Percentiles rank a stretch among this genome's conserved stretches.
phyloP scores from a whole-genome alignment of 2,113 vertebrate genomes.

The Mormyrus lacerda region DNA sequence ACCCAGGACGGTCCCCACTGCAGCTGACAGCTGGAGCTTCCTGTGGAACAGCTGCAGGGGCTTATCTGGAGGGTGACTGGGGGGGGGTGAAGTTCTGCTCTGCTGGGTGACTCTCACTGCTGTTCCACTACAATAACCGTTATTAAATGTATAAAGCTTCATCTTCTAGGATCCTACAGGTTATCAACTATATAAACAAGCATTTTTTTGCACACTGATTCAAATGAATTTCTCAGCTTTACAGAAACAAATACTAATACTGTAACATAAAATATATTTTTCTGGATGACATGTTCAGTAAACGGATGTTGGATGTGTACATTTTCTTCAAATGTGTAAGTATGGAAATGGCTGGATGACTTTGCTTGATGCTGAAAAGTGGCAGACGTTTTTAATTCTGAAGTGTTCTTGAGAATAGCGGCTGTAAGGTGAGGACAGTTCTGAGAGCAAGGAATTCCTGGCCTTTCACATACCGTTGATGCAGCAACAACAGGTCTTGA shows the following conservation, averaged over 20 bases:
- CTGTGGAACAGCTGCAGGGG: not conserved
- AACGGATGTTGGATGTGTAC: not conserved
- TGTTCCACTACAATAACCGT: not conserved
- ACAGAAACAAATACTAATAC: not conserved
- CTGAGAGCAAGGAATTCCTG: not conserved
- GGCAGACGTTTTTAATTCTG: not conserved
- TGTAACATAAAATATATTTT: not conserved
- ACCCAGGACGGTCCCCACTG: slow-evolving; percentile 40
- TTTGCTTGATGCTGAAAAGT: not conserved
- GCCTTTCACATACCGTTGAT: not conserved
- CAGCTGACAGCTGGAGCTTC: slow-evolving; percentile 34
- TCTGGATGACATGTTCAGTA: not conserved
- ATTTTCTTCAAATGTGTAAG: not conserved
- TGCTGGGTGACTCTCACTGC: not conserved
- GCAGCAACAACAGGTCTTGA: not conserved
- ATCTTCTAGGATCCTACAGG: not conserved
- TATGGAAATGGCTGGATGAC: not conserved
- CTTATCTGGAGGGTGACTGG: not conserved
- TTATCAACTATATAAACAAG: not conserved
- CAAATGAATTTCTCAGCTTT: not conserved
- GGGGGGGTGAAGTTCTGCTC: not conserved
- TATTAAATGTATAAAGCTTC: not conserved
- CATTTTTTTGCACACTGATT: not conserved
- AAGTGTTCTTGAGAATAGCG: not conserved
- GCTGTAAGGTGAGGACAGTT: not conserved